Percentiles rank a stretch among this genome's conserved stretches.
Evolutionary conservation across 2,113 vertebrate genomes (phyloP).

Genomic region (Rhinopomastus cyanomelas): DNA sequence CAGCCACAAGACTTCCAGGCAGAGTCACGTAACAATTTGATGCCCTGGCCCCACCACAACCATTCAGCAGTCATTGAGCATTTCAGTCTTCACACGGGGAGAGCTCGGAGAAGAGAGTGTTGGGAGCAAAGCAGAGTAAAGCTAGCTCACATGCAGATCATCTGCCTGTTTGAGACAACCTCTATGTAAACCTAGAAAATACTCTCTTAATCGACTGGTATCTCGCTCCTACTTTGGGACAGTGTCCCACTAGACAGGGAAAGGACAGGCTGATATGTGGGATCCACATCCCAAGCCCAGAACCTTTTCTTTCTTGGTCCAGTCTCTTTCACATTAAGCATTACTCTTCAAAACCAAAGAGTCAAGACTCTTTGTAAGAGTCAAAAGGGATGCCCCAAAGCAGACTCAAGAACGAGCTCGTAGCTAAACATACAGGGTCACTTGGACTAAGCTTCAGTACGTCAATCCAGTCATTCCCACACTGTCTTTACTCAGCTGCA

Average conservation of each 20-base stretch:
- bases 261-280: not conserved
- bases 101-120: not conserved
- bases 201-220: not conserved
- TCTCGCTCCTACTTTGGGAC: not conserved
- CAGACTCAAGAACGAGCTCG: not conserved
- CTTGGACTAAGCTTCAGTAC: not conserved
- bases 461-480: not conserved
- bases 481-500: not conserved
- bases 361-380: not conserved
- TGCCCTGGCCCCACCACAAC: not conserved
- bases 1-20: not conserved
- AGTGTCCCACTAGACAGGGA: not conserved
- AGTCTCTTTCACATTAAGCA: not conserved
- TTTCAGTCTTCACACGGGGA: accelerated
- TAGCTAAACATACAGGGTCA: not conserved
- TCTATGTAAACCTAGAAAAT: not conserved
- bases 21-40: not conserved
- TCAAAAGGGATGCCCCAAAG: not conserved
- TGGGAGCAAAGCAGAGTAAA: not conserved
- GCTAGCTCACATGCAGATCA: accelerated
- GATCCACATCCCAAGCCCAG: not conserved
- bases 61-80: no score
- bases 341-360: not conserved
- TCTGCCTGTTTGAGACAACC: not conserved
- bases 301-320: not conserved